Conservation (phyloP, 1,140 invertebrate genomes). For the Pseudoatta argentina region DNA sequence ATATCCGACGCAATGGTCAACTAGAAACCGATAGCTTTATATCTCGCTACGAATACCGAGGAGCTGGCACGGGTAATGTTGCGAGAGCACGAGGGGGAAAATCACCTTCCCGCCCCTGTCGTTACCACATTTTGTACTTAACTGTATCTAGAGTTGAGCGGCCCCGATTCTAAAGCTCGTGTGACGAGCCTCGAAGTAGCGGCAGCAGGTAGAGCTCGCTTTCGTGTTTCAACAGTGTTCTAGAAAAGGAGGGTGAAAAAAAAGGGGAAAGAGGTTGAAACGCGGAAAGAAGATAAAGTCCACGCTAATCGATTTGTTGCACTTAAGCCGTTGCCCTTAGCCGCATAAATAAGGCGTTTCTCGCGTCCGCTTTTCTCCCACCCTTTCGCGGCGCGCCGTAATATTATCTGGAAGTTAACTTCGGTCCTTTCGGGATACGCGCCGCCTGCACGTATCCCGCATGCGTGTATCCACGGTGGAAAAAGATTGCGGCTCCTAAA, state of each 20-base stretch:
- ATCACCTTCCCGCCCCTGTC: constrained; percentile 47
- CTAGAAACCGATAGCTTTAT: constrained; percentile 67
- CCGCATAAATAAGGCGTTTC: constrained; percentile 47
- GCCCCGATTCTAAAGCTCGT: constrained; percentile 43
- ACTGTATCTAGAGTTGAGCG: constrained; percentile 32
- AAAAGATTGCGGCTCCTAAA: constrained; percentile 51
- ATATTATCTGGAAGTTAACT: constrained; percentile 46
- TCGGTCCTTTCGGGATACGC: neutral
- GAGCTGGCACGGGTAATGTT: constrained; percentile 13
- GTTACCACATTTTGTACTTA: constrained; percentile 55
- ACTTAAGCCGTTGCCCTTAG: constrained; percentile 36
- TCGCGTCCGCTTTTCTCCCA: neutral
- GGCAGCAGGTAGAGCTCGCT: constrained; percentile 10
- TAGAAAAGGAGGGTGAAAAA: neutral
- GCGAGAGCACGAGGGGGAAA: constrained; percentile 5
- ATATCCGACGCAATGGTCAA: constrained; percentile 61
- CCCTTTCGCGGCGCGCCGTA: constrained; percentile 13
- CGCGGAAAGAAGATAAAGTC: constrained; percentile 51
- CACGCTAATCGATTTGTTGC: constrained; percentile 58
- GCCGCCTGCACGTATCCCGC: neutral
- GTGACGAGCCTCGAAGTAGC: neutral
- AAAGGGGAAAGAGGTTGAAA: constrained; percentile 5
- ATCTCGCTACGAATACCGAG: constrained; percentile 39
- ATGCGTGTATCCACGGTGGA: neutral
- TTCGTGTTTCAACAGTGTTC: constrained; percentile 29